Conservation (phyloP, 2,797 vertebrate species). For the Staurois parvus region DNA sequence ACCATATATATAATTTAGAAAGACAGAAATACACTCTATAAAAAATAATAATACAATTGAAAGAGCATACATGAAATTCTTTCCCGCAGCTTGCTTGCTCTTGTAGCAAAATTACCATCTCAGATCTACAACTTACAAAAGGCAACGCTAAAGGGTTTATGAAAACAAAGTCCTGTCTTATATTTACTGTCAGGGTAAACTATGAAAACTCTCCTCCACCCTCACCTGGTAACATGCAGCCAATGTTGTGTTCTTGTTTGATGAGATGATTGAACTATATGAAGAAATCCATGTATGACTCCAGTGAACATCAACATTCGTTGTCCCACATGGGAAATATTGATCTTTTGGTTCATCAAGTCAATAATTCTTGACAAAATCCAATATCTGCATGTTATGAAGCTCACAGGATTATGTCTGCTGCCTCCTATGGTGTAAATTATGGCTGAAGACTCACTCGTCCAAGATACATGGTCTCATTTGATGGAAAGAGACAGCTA, state of each 20-base stretch:
- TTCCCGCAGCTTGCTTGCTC: too few relatives aligned
- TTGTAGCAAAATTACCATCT: too few relatives aligned
- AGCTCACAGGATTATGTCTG: constrained; percentile 17
- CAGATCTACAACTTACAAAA: too few relatives aligned
- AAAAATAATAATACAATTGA: too few relatives aligned
- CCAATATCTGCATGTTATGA: constrained; percentile 49
- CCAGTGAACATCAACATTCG: constrained; percentile 32
- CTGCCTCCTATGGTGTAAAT: constrained; percentile 14
- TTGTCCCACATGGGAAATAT: constrained; percentile 42
- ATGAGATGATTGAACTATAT: constrained; percentile 40
- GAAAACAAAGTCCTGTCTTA: too few relatives aligned
- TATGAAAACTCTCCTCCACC: not conserved
- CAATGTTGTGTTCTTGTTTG: not conserved
- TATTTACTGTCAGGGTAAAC: not conserved
- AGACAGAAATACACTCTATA: too few relatives aligned
- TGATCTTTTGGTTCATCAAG: constrained; percentile 41
- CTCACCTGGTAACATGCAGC: not conserved
- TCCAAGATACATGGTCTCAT: constrained; percentile 5
- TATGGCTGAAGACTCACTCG: not conserved
- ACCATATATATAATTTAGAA: not conserved
- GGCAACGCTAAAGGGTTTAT: too few relatives aligned
- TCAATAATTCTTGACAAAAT: constrained; percentile 54
- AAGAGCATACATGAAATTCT: too few relatives aligned
- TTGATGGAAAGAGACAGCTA: constrained; percentile 24
- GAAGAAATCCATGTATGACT: constrained; percentile 41